Evolutionary conservation across 1,140 invertebrate species (phyloP).

Genomic region (Solenopsis invicta): DNA sequence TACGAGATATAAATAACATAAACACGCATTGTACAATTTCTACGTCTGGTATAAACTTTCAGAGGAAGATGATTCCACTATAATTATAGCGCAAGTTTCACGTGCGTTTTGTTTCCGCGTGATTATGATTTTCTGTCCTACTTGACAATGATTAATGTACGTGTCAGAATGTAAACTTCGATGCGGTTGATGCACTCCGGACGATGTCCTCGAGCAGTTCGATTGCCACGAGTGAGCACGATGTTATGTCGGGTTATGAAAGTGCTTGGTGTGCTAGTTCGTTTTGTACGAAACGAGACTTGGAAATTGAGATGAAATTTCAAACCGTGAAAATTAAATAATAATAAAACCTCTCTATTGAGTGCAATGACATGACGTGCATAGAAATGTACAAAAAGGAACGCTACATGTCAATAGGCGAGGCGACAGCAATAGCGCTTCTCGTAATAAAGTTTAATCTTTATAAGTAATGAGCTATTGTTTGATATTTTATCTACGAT

Average conservation of each 20-base stretch:
- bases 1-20: neutral
- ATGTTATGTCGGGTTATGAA: neutral
- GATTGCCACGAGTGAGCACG: neutral
- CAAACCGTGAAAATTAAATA: neutral
- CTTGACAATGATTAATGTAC: conserved; percentile 39
- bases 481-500: neutral
- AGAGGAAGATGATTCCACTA: neutral
- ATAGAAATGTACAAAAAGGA: neutral
- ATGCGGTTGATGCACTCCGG: conserved; percentile 15
- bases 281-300: neutral
- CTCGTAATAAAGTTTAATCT: neutral
- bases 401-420: neutral
- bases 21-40: neutral
- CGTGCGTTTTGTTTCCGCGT: conserved; percentile 41
- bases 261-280: neutral
- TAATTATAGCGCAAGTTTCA: conserved; percentile 1
- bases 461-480: neutral
- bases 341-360: neutral
- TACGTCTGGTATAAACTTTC: conserved; percentile 10
- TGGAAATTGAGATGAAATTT: neutral
- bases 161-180: conserved; percentile 23
- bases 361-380: neutral
- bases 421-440: neutral
- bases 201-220: conserved; percentile 40
- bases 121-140: conserved; percentile 30